Evolutionary conservation across 2,888 invertebrate species (phyloP).

Genomic region (Macrosoma leucophasiata): DNA sequence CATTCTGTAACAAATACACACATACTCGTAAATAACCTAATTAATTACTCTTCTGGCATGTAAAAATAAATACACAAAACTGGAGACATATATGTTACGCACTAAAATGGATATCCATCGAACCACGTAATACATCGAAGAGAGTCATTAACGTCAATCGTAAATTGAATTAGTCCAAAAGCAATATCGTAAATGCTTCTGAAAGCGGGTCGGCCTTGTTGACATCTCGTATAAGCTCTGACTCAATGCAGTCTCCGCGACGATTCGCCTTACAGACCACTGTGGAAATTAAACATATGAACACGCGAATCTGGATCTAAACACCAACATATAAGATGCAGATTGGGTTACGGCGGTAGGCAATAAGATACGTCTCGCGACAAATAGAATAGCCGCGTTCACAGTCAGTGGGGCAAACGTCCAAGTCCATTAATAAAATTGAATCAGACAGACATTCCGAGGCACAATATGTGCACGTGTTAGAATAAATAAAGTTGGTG

Average conservation of each 20-base stretch:
- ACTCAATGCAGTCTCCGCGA: constrained; percentile 59
- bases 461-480: constrained; percentile 67
- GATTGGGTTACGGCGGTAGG: constrained; percentile 34
- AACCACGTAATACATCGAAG: constrained; percentile 28
- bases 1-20: constrained; percentile 61
- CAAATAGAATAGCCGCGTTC: constrained; percentile 61
- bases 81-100: constrained; percentile 13
- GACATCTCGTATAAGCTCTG: constrained; percentile 50
- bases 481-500: constrained; percentile 52
- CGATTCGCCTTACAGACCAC: constrained; percentile 32
- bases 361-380: constrained; percentile 50
- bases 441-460: constrained; percentile 72
- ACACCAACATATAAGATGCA: constrained; percentile 36
- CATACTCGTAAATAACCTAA: constrained; percentile 13
- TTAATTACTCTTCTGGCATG: constrained; percentile 12
- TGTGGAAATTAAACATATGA: constrained; percentile 28
- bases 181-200: constrained; percentile 54
- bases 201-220: constrained; percentile 55
- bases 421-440: constrained; percentile 76
- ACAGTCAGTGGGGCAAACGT: constrained; percentile 72
- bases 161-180: constrained; percentile 57
- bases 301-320: constrained; percentile 39
- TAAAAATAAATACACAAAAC: constrained; percentile 12
- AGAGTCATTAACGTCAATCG: constrained; percentile 39
- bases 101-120: constrained; percentile 21